Percentiles rank a stretch among this genome's conserved stretches.
phyloP scores from a whole-genome alignment of 2,113 vertebrate species.

The Hemiprocne comata region DNA sequence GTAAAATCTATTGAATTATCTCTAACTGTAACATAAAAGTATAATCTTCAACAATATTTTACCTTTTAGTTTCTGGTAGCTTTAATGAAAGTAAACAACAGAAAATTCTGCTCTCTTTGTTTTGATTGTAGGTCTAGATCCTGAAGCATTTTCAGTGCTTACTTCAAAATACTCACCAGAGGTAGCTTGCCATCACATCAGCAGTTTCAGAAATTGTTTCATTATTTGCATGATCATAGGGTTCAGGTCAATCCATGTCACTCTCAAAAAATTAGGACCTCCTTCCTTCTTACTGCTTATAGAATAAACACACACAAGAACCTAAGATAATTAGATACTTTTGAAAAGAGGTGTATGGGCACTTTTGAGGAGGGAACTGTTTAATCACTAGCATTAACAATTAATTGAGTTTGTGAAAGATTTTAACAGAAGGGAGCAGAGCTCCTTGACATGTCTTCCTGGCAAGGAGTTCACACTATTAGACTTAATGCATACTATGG shows the following conservation, averaged over 20 bases:
- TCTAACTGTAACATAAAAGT: neutral
- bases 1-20: neutral
- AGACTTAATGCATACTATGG: neutral
- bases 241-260: neutral
- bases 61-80: accelerated
- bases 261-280: accelerated
- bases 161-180: neutral
- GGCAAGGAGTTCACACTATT: neutral
- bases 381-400: neutral
- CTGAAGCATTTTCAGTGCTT: neutral
- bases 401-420: neutral
- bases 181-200: neutral
- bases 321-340: neutral
- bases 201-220: neutral
- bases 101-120: neutral
- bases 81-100: neutral
- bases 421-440: neutral
- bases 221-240: accelerated
- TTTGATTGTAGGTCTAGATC: neutral
- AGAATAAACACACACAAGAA: neutral
- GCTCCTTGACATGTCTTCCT: neutral
- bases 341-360: neutral
- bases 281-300: neutral
- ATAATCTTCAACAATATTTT: neutral
- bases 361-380: neutral